Conservation (phyloP, 2,888 invertebrate species). For the Andricus quercusramuli region DNA sequence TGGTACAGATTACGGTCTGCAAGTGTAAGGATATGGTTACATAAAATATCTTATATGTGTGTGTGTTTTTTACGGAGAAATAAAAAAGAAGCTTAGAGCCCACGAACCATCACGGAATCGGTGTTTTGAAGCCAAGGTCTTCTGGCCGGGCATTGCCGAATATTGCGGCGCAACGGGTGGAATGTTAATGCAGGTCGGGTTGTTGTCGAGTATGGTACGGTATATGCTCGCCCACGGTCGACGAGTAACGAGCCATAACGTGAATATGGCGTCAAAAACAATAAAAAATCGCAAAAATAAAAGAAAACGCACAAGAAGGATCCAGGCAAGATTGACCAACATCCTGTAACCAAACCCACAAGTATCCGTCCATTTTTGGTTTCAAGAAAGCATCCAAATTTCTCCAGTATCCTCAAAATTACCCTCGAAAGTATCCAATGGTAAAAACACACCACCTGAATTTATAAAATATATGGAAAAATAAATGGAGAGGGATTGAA, state of each 20-base stretch:
- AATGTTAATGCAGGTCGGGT: conserved; percentile 70
- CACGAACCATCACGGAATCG: conserved; percentile 57
- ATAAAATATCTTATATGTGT: neutral
- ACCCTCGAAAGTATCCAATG: neutral
- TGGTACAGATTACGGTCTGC: neutral
- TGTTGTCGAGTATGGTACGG: conserved; percentile 27
- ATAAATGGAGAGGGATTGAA: too few species aligned
- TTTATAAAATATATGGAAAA: too few species aligned
- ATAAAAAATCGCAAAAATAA: conserved; percentile 12
- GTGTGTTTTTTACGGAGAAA: conserved; percentile 16
- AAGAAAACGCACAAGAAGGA: neutral
- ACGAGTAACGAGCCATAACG: conserved; percentile 4
- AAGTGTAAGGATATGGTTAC: neutral
- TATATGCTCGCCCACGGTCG: conserved; percentile 30
- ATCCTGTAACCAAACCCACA: neutral
- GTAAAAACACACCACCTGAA: neutral
- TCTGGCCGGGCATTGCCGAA: conserved; percentile 63
- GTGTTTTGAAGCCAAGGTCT: conserved; percentile 75
- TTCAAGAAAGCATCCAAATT: neutral
- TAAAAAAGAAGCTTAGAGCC: conserved; percentile 45
- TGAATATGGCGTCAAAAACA: conserved; percentile 4
- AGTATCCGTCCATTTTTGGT: neutral
- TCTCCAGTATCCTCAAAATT: neutral
- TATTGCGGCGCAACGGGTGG: conserved; percentile 65
- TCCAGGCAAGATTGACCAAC: neutral